Evolutionary conservation across 1,140 invertebrate genomes (phyloP).

Genomic region (Cydia strobilella): DNA sequence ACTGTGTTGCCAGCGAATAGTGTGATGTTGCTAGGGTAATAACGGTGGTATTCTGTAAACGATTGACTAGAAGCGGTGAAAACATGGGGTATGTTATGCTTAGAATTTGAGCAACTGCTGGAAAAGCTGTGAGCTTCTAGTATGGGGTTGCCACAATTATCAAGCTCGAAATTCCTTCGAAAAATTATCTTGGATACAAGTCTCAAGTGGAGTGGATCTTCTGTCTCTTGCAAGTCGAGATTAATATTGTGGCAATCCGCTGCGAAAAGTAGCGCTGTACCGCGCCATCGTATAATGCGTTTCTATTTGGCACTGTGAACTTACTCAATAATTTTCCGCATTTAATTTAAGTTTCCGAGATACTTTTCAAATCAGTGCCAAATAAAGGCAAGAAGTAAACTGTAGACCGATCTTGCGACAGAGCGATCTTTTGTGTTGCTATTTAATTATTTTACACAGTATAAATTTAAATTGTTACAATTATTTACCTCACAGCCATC

Average conservation of each 20-base stretch:
- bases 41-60: conserved; percentile 57
- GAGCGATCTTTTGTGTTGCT: conserved; percentile 58
- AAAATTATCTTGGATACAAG: background rate
- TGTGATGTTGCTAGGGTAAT: conserved; percentile 33
- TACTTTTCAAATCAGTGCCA: conserved; percentile 33
- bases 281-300: conserved; percentile 36
- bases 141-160: conserved; percentile 55
- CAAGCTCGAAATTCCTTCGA: conserved; percentile 12
- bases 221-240: background rate
- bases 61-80: conserved; percentile 68
- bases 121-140: conserved; percentile 75
- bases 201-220: no score
- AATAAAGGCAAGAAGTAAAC: conserved; percentile 45
- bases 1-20: conserved; percentile 42
- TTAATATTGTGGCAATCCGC: conserved; percentile 43
- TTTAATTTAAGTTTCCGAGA: background rate
- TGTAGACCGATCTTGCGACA: conserved; percentile 54
- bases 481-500: conserved; percentile 79
- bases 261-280: conserved; percentile 38
- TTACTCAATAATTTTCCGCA: background rate
- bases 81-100: conserved; percentile 51
- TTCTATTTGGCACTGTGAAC: conserved; percentile 39
- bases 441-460: conserved; percentile 72
- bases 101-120: conserved; percentile 73
- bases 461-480: conserved; percentile 78